Conservation (phyloP, 1,140 invertebrate species). For the Drosophila subobscura region DNA sequence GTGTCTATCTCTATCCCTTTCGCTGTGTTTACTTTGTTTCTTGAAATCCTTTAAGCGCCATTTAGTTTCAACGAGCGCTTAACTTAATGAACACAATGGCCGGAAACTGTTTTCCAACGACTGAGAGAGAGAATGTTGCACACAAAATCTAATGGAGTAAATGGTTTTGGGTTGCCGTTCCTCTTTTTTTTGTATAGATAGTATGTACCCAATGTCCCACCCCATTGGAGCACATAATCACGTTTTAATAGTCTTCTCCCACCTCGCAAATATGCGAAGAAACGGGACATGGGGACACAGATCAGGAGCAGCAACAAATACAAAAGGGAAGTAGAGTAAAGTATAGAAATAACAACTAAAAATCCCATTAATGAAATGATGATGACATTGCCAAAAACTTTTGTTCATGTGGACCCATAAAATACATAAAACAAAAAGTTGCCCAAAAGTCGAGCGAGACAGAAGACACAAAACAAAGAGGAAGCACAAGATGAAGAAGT, state of each 20-base stretch:
- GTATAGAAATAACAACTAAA: constrained; percentile 48
- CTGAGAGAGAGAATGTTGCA: constrained; percentile 11
- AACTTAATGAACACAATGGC: constrained; percentile 49
- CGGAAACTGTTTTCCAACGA: constrained; percentile 15
- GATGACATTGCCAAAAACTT: constrained; percentile 44
- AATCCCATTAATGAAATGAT: constrained; percentile 65
- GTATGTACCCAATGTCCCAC: constrained; percentile 13
- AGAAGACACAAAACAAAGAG: constrained; percentile 43
- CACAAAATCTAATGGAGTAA: constrained; percentile 41
- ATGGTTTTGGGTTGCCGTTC: constrained; percentile 16
- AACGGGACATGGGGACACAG: constrained; percentile 34
- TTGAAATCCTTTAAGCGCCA: constrained; percentile 45
- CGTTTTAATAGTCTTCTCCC: constrained; percentile 57
- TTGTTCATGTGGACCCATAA: constrained; percentile 30
- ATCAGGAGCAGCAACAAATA: constrained; percentile 44
- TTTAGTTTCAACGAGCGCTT: constrained; percentile 56
- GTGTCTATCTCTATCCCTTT: not conserved
- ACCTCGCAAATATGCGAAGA: not conserved
- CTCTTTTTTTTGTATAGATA: constrained; percentile 16
- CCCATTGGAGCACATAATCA: constrained; percentile 58
- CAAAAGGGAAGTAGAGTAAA: constrained; percentile 22
- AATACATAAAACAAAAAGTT: constrained; percentile 67
- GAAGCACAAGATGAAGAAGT: too few species aligned
- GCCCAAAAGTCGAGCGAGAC: constrained; percentile 50
- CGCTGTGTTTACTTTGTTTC: constrained; percentile 6